Percentiles rank a stretch among this genome's conserved stretches.
Evolutionary conservation across 2,113 vertebrate species (phyloP).

Genomic region (Phaetusa simplex): DNA sequence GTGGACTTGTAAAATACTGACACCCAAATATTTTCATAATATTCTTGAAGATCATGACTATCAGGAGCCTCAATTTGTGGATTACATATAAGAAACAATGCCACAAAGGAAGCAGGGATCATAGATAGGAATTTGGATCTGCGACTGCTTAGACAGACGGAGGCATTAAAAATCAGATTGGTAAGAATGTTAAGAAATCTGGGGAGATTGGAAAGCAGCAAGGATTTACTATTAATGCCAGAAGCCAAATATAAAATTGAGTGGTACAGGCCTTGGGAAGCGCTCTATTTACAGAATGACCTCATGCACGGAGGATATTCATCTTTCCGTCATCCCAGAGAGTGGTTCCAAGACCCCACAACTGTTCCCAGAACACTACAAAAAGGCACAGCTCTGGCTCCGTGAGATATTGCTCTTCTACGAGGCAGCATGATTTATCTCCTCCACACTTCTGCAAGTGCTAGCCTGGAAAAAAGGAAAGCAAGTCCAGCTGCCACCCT

Average conservation of each 20-base stretch:
- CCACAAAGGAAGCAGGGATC: not conserved
- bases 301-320: slow-evolving; percentile 68
- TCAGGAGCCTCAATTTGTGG: not conserved
- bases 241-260: slow-evolving; percentile 81
- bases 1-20: not conserved
- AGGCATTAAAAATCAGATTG: slow-evolving; percentile 67
- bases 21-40: not conserved
- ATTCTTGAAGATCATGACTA: not conserved
- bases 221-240: slow-evolving; percentile 84
- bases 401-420: not conserved
- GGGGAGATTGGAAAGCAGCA: slow-evolving; percentile 89
- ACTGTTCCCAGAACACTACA: not conserved
- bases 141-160: slow-evolving; percentile 71
- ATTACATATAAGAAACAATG: not conserved
- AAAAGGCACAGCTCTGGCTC: not conserved
- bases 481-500: not conserved
- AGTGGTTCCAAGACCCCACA: slow-evolving; percentile 8
- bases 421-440: not conserved
- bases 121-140: not conserved
- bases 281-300: slow-evolving; percentile 87
- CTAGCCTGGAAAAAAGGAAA: not conserved
- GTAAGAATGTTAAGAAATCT: slow-evolving; percentile 74
- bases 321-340: slow-evolving; percentile 31
- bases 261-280: slow-evolving; percentile 70
- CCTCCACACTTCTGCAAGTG: not conserved